Base-by-base conservation (phyloP, 2,888 invertebrate genomes). In the Rotaria magnacalcarata region DNA sequence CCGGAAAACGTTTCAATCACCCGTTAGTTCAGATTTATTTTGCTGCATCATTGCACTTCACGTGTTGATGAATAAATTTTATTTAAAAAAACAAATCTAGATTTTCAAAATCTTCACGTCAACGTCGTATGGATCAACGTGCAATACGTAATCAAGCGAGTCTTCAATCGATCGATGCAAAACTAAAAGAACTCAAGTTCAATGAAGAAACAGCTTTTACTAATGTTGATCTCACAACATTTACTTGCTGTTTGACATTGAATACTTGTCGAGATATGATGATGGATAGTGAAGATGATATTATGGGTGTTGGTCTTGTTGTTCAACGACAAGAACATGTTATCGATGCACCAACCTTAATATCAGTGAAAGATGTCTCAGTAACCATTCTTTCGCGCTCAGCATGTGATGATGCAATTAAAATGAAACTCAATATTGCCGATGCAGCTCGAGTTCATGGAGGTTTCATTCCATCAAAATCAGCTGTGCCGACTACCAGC, bases 271-370 rank as follows among this genome's bases (percentile, higher is more conserved):
- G 87, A 84, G 89, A 89, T 87, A 87, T 89, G 27, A 86, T 89
- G 84, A 85, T 88, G 84, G 88, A 88, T 19, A 87, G 86, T 27
- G 86, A 85, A n/a, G 88, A 88, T 43, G 88, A 89, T 87, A 87
- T 88, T 4, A 88, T 89, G 27, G 89, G 89, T 8, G 88, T 89
- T 87, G 88, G 89, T 21, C 85, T 89, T 60, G 89, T 89, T 34
- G 88, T 89, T 24, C 87, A 88, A 58, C 87, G 89, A 87, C 88
- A 88, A 47, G 89, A 89, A 85, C 87, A 88, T 85, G 88, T 88
- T 5, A 52, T 89, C 27, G 89, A 89, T 87, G 88, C 88, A 56
- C 89, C 89, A 47, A 88, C 89, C 54, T 54, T 88, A 85, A 88
- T 89, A 86, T 87, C 88, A 88, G 47, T 80, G 6, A 80, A 80